These are phyloP conservation scores for Illadopsis cleaveri DNA, from an alignment of 2,113 vertebrate species.

Conservation along the genomic window DNA sequence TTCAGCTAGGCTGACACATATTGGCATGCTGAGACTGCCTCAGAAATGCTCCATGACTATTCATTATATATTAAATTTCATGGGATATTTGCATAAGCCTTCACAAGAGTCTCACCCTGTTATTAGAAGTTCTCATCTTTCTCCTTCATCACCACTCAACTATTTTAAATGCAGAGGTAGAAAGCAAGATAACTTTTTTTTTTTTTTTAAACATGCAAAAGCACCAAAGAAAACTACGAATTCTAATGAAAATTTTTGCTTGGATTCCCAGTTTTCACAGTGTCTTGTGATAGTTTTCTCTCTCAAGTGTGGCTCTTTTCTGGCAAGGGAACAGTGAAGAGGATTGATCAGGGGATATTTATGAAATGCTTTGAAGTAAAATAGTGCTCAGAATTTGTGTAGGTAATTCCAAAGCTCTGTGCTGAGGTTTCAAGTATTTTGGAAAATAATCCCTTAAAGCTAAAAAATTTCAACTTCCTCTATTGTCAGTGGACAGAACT, in stretches of 20 bases:
- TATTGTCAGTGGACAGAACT: not conserved
- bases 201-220: not conserved
- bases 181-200: not conserved
- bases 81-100: not conserved
- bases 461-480: not conserved
- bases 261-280: not conserved
- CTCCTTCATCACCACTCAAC: not conserved
- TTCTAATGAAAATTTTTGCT: not conserved
- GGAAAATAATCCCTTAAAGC: not conserved
- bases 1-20: not conserved
- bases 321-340: not conserved
- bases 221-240: not conserved
- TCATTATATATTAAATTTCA: not conserved
- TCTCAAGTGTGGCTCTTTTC: not conserved
- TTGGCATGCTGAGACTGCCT: not conserved
- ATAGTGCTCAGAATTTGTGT: not conserved
- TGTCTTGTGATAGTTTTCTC: not conserved
- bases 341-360: not conserved
- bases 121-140: not conserved
- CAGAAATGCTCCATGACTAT: not conserved
- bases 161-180: not conserved
- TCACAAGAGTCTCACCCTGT: not conserved
- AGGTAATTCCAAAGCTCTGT: not conserved
- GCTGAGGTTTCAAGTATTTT: not conserved
- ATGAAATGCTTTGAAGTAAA: not conserved